Percentiles rank a stretch among this genome's conserved stretches.
Conservation (phyloP, 2,888 invertebrate species). For the Fragum sueziense region DNA sequence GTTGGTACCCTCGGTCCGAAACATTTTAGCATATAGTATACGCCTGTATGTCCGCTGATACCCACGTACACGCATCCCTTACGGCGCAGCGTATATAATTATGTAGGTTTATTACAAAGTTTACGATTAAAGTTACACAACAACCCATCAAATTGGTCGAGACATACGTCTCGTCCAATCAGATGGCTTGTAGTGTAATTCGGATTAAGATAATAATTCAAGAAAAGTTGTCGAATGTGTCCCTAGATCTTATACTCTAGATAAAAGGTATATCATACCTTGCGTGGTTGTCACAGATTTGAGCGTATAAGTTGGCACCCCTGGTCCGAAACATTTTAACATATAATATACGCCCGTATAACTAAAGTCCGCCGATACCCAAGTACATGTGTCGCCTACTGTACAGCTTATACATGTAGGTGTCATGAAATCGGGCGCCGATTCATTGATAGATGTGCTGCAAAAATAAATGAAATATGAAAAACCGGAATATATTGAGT, state of each 20-base stretch:
- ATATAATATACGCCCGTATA: slow-evolving; percentile 89
- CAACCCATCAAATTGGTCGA: too few species aligned
- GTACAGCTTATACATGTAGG: slow-evolving; percentile 92
- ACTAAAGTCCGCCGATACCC: slow-evolving; percentile 86
- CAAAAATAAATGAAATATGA: too few species aligned
- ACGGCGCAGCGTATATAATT: slow-evolving; percentile 93
- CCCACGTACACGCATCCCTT: slow-evolving; percentile 92
- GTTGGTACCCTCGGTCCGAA: slow-evolving; percentile 93
- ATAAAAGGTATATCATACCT: slow-evolving; percentile 20
- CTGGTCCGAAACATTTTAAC: slow-evolving; percentile 95
- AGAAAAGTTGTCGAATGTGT: too few species aligned
- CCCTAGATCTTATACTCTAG: too few species aligned
- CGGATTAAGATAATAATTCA: too few species aligned
- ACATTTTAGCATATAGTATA: slow-evolving; percentile 94
- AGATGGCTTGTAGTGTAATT: too few species aligned
- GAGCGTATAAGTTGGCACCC: slow-evolving; percentile 86
- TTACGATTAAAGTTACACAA: too few species aligned
- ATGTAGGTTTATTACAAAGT: too few species aligned
- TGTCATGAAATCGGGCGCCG: slow-evolving; percentile 36
- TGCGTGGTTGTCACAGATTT: slow-evolving; percentile 9
- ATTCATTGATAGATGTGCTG: slow-evolving; percentile 59
- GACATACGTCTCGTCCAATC: too few species aligned
- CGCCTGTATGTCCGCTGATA: slow-evolving; percentile 85
- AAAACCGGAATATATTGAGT: too few species aligned
- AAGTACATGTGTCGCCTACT: slow-evolving; percentile 90